phyloP scores from a whole-genome alignment of 2,113 vertebrate species.

The Gulo gulo region DNA sequence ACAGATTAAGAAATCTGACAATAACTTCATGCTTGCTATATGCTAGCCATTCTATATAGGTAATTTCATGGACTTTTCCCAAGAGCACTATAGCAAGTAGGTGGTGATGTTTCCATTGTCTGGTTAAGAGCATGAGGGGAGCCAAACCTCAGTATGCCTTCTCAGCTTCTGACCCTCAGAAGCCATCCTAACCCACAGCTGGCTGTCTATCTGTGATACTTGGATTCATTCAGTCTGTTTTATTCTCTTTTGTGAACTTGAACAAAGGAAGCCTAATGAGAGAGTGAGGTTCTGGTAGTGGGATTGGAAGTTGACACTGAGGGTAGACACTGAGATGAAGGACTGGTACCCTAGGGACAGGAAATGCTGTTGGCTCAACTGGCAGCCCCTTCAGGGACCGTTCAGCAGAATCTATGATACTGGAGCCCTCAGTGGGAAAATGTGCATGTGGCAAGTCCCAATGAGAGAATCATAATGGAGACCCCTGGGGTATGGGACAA shows the following conservation, averaged over 20 bases:
- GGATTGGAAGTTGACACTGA: background rate
- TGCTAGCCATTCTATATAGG: background rate
- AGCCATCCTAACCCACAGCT: background rate
- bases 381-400: background rate
- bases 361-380: background rate
- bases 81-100: rapidly evolving
- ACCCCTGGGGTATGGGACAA: background rate
- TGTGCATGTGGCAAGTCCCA: background rate
- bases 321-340: background rate
- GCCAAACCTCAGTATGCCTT: background rate
- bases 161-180: background rate
- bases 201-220: background rate
- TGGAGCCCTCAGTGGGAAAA: no score
- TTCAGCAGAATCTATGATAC: background rate
- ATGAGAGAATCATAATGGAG: background rate
- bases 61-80: background rate
- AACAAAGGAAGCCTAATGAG: background rate
- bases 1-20: background rate
- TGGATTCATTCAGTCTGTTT: background rate
- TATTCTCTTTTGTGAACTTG: background rate
- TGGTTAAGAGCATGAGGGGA: background rate
- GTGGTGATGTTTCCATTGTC: background rate
- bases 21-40: background rate
- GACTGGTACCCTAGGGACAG: no score
- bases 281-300: background rate